These are phyloP conservation scores for Aphelinus certus DNA, from an alignment of 1,140 invertebrate species.

Conservation along the genomic window DNA sequence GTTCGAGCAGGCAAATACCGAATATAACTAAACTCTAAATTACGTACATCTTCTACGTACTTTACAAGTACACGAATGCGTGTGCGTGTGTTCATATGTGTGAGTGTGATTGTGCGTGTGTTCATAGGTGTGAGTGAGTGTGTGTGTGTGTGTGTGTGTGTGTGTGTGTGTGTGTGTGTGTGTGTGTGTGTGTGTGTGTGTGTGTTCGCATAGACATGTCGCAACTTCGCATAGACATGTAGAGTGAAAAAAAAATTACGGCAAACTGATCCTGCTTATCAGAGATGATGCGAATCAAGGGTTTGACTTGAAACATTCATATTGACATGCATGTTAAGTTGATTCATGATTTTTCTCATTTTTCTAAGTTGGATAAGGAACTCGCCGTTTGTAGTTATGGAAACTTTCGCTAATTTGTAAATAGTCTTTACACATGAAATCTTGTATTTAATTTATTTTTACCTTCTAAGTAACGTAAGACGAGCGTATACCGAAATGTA, in stretches of 20 bases:
- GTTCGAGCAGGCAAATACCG: too few relatives aligned
- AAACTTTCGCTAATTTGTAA: slow-evolving; percentile 40
- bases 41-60: too few relatives aligned
- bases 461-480: slow-evolving; percentile 27
- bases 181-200: too few relatives aligned
- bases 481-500: slow-evolving; percentile 23
- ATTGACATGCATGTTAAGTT: slow-evolving; percentile 1
- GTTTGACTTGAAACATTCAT: background rate
- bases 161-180: too few relatives aligned
- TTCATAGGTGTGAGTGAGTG: too few relatives aligned
- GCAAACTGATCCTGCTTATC: background rate
- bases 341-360: background rate
- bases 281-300: background rate
- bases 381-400: slow-evolving; percentile 12
- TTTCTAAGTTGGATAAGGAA: background rate
- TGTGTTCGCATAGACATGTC: background rate
- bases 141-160: too few relatives aligned
- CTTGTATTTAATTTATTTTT: slow-evolving; percentile 36
- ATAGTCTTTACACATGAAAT: slow-evolving; percentile 35
- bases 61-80: too few relatives aligned
- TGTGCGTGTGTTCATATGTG: too few relatives aligned
- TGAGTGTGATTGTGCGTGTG: too few relatives aligned
- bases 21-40: too few relatives aligned
- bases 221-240: background rate
- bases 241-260: background rate